Conservation (phyloP, 2,888 invertebrate species). For the Thymelicus sylvestris region DNA sequence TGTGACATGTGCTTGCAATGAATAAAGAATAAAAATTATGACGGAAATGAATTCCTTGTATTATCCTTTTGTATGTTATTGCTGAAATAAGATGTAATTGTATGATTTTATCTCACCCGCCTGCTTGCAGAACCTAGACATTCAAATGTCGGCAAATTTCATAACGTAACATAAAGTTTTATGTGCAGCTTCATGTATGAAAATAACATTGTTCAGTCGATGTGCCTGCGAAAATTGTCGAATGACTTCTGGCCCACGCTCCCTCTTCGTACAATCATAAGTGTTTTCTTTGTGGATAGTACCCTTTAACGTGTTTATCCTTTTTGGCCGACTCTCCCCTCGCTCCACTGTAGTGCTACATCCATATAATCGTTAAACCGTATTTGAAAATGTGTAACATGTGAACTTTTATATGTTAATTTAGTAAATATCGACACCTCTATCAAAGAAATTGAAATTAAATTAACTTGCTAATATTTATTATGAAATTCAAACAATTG, state of each 20-base stretch:
- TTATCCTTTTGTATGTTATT: neutral
- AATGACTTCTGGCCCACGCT: slow-evolving; percentile 66
- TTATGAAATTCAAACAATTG: too few species aligned
- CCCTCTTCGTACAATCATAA: slow-evolving; percentile 65
- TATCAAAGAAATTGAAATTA: too few species aligned
- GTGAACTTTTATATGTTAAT: too few species aligned
- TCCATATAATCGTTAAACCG: slow-evolving; percentile 3
- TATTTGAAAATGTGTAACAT: neutral
- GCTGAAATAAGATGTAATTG: slow-evolving; percentile 2
- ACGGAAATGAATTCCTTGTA: neutral
- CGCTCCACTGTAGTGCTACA: slow-evolving; percentile 25
- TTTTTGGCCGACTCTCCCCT: slow-evolving; percentile 71
- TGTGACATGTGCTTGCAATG: too few species aligned
- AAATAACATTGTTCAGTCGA: slow-evolving; percentile 28
- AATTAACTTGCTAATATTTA: too few species aligned
- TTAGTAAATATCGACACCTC: too few species aligned
- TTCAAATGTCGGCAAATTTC: slow-evolving; percentile 10
- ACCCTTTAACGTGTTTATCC: slow-evolving; percentile 83
- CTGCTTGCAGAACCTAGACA: neutral
- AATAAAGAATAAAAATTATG: too few species aligned
- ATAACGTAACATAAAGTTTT: slow-evolving; percentile 15
- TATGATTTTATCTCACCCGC: neutral
- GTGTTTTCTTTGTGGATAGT: slow-evolving; percentile 83
- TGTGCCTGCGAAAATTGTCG: slow-evolving; percentile 57
- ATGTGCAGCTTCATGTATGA: slow-evolving; percentile 14